Base-by-base conservation (phyloP, 2,888 invertebrate genomes). In the Netelia virgata region DNA sequence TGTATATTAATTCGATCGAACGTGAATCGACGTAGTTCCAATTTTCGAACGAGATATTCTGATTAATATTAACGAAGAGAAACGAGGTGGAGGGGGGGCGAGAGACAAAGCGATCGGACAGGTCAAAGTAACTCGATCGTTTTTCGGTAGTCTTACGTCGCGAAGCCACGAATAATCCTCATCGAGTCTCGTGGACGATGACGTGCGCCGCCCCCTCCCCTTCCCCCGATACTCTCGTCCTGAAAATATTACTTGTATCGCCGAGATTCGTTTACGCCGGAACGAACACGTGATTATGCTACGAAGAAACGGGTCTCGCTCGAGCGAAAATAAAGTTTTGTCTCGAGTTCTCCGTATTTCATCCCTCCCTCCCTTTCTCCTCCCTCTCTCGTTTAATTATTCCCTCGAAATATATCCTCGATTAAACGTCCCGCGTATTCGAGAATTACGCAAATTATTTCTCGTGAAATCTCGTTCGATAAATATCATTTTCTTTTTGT, bases 51-150 rank as follows among this genome's bases (percentile, higher is more conserved):
- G 16, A 69, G 55, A 11, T n/a, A 53, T n/a, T 69, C 16, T 1
- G 28, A 16, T 16, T 53, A 3, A 6, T 18, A 28, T 57, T 57
- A 9, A 9, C 16, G 20, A 9, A 69, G 5, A 23, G 36, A 18
- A 18, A 53, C 28, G 55, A 69, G 53, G 55, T 55, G 69, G 55
- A 50, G 50, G 55, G 28, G 50, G 69, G 36, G 50, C 53, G 53
- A 23, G 28, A 69, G 20, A 69, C 69, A 69, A 69, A 69, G 55
- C 53, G 59, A n/a, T 59, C 47, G 20, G 43, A 47, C 20, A 59
- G 23, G 16, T 43, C 59, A 59, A 59, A 43, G 73, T 59, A 73
- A 73, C 47, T 73, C 47, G 73, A 73, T 73, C 20, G 59, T 9
- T 43, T 11, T 14, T 14, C 14, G 47, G 47, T 14, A 47, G 14